Evolutionary conservation across 1,140 invertebrate species (phyloP), one percentile per base, ranked within the genome.

Genomic region (Holcopasites calliopsidis): DNA sequence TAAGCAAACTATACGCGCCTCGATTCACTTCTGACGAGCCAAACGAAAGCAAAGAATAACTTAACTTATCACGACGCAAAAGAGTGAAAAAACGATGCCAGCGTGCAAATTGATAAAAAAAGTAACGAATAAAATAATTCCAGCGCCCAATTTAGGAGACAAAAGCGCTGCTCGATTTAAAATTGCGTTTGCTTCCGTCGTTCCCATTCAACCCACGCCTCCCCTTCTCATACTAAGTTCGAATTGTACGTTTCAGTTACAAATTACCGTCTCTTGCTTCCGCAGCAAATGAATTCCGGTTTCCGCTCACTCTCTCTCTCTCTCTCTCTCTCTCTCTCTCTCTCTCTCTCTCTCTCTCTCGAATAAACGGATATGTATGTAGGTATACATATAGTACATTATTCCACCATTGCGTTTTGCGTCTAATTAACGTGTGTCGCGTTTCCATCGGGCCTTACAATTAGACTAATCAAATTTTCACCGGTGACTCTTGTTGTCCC

Each of bases 211-310:
- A 23, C 28, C 31, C 33, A n/a, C 57, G 44, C 35, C 62, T 52
- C 47, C 33, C 23, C 8, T 64, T 52, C 13, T n/a, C 26, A 10
- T 52, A 49, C 61, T 65, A 68, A 77, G 73, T 82, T 82, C 68
- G 77, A 75, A 86, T 87, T 86, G 72, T 52, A 60, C 76, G 82
- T 85, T 81, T 31, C 2, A 7, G 26, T 26, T 2, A 16, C 23
- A 33, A 72, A 72, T 60, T 49, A 4, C 23, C n/a, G 70, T 54
- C 35, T 47, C 40, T 23, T 21, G 44, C 61, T 38, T 38, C 77
- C 57, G 76, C 55, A 44, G 54, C 66, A 54, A 82, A 81, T 76
- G 23, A 47, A 66, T 73, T 85, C 50, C 55, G 54, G 64, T 60
- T 81, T 76, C 58, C 68, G 40, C 23, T 62, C 7, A 8, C 21